Evolutionary conservation across 2,888 invertebrate genomes (phyloP).

Genomic region (Microctonus brassicae): DNA sequence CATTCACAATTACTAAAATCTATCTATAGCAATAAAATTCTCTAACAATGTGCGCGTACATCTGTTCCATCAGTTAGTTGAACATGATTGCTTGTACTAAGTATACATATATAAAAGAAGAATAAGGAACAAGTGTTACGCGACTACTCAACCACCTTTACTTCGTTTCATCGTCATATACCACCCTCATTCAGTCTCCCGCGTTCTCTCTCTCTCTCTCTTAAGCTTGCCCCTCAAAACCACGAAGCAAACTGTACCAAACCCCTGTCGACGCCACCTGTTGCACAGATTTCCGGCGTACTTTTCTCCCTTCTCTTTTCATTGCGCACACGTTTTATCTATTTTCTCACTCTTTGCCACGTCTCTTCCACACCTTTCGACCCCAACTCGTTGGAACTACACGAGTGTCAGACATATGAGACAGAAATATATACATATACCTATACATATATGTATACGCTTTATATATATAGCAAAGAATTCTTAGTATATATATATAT

Average conservation of each 20-base stretch:
- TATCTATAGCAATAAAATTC: constrained; percentile 21
- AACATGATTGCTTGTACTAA: constrained; percentile 1
- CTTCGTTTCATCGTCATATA: constrained; percentile 23
- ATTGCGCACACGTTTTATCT: not conserved
- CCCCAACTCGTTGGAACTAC: constrained; percentile 19
- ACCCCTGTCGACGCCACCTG: constrained; percentile 61
- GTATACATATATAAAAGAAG: not conserved
- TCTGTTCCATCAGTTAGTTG: not conserved
- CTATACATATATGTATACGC: constrained; percentile 6
- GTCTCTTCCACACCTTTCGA: not conserved
- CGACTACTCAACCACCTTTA: not conserved
- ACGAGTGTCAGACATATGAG: constrained; percentile 3
- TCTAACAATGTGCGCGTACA: no score
- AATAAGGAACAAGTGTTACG: constrained; percentile 28
- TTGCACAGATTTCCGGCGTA: constrained; percentile 67
- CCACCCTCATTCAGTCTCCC: constrained; percentile 24
- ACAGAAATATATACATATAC: constrained; percentile 20
- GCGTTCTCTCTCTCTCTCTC: constrained; percentile 27
- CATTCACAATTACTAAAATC: constrained; percentile 49
- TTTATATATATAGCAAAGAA: constrained; percentile 33
- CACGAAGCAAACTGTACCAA: constrained; percentile 53
- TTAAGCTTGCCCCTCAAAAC: constrained; percentile 48
- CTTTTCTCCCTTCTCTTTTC: constrained; percentile 49
- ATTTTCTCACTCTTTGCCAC: not conserved
- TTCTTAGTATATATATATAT: no score